A percentile compares a stretch with the other conserved stretches of the same genome.
phyloP scores from a whole-genome alignment of 30 jellyfish, hydroid and myxozoan genomes.

The Pelagia noctiluca region DNA sequence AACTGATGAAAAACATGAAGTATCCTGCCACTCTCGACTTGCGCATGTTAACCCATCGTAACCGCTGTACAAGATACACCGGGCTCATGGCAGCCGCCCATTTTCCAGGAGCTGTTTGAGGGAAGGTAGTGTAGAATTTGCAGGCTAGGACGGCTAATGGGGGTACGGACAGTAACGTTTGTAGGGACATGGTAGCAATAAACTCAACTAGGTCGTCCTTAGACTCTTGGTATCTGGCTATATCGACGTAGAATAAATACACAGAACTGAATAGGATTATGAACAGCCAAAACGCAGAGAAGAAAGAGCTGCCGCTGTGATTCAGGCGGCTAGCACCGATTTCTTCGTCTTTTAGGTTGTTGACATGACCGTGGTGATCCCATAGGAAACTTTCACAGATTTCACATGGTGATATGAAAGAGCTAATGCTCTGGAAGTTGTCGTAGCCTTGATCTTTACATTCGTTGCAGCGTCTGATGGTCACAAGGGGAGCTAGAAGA shows the following conservation, averaged over 20 bases:
- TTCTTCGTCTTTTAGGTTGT: conserved; percentile 78
- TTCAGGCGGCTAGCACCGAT: conserved; percentile 96
- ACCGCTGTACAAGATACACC: conserved; percentile 90
- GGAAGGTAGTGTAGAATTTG: conserved; percentile 82
- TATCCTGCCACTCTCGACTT: conserved; percentile 97
- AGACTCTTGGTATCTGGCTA: conserved; percentile 67
- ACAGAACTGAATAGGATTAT: conserved; percentile 63
- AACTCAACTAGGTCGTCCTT: conserved; percentile 90
- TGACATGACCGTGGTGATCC: conserved; percentile 92
- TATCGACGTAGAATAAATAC: conserved; percentile 58
- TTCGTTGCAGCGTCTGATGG: conserved; percentile 91
- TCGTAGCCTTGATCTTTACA: conserved; percentile 95
- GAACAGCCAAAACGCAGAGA: conserved; percentile 83
- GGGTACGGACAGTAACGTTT: conserved; percentile 80
- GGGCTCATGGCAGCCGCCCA: conserved; percentile 99
- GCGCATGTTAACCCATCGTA: conserved; percentile 96
- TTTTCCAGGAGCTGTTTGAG: conserved; percentile 91
- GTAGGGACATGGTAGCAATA: conserved; percentile 85
- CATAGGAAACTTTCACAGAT: conserved; percentile 97
- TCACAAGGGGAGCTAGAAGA: conserved; percentile 89
- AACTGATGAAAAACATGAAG: conserved; percentile 79
- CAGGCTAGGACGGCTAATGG: conserved; percentile 74
- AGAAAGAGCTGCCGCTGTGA: conserved; percentile 83
- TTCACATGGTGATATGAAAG: conserved; percentile 91
- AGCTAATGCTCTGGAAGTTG: conserved; percentile 84